These are phyloP conservation scores for Spodoptera picta DNA, from an alignment of 2,888 invertebrate genomes.

Conservation along the genomic window DNA sequence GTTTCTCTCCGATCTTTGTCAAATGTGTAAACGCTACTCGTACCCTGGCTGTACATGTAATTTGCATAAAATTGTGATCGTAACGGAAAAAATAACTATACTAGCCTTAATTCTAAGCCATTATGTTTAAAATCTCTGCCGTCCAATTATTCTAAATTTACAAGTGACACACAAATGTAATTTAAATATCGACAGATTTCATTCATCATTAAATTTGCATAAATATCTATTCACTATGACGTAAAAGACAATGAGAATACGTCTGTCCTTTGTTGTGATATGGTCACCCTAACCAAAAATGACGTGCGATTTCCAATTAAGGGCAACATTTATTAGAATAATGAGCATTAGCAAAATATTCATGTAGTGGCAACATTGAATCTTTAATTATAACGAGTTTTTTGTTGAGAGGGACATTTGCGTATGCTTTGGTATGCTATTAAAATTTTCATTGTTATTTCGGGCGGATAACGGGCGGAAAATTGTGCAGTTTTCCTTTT, in stretches of 20 bases:
- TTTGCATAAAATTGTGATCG: no score
- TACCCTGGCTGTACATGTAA: no score
- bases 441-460: constrained; percentile 8
- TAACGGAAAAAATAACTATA: no score
- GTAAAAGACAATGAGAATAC: constrained; percentile 22
- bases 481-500: constrained; percentile 2
- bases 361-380: constrained; percentile 72
- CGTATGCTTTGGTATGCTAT: background rate
- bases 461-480: constrained; percentile 1
- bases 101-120: no score
- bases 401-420: constrained; percentile 56
- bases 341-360: constrained; percentile 78
- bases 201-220: constrained; percentile 40
- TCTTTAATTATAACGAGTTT: constrained; percentile 67
- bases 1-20: no score
- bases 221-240: constrained; percentile 3
- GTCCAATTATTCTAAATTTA: constrained; percentile 13
- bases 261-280: constrained; percentile 20
- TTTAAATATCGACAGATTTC: constrained; percentile 13
- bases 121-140: no score
- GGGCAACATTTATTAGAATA: constrained; percentile 80
- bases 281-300: constrained; percentile 73
- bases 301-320: constrained; percentile 78
- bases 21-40: no score
- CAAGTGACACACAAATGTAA: constrained; percentile 3